Base-by-base conservation (phyloP, 2,113 vertebrate genomes). In the Coptodon bakossiorum region DNA sequence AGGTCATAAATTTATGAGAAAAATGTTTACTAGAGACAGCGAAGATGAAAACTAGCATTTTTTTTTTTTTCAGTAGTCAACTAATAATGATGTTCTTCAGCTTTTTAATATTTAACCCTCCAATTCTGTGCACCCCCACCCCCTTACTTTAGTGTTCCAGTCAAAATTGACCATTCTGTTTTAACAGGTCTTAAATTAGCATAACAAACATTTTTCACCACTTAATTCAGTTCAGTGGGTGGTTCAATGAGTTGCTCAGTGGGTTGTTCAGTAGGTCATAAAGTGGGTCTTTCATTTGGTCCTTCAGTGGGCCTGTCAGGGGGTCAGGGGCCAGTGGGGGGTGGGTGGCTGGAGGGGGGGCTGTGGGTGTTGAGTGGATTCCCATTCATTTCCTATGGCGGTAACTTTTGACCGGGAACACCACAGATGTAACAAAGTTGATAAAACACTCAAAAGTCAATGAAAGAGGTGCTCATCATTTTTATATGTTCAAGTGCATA, bases 401-500 rank as follows among this genome's bases (percentile, higher is more conserved):
- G 57, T 61, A 17, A 6, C 27, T 0, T 61, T 0, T 61, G 57
- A 61, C 27, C 57, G 31, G 8, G 1, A 61, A 31, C 57, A 61
- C 57, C 14, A 61, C 57, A 17, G 57, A 31, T 61, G 3, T 3
- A 17, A 17, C 31, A 6, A 1, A 31, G 56, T 31, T 17, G 27
- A 4, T 61, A 31, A 59, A 61, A 59, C 0, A 0, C 3, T 61
- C 16, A 9, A 61, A 34, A 34, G 16, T 61, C 29, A 61, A 3
- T 6, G 16, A 61, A 61, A 2, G 57, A 19, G 16, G 57, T 34
- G 0, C 8, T 61, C 0, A 61, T 61, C 9, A 34, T 19, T 61
- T 61, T 19, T 10, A 34, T 10, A 34, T 61, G 16, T 61, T 61
- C 57, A 61, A 34, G 57, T 61, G 57, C 57, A 61, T 17, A 6